A percentile compares a stretch with the other conserved stretches of the same genome.
These are phyloP conservation scores for Zoanthus solanderi DNA, from an alignment of 92 coral and sea anemone species.

Conservation along the genomic window DNA sequence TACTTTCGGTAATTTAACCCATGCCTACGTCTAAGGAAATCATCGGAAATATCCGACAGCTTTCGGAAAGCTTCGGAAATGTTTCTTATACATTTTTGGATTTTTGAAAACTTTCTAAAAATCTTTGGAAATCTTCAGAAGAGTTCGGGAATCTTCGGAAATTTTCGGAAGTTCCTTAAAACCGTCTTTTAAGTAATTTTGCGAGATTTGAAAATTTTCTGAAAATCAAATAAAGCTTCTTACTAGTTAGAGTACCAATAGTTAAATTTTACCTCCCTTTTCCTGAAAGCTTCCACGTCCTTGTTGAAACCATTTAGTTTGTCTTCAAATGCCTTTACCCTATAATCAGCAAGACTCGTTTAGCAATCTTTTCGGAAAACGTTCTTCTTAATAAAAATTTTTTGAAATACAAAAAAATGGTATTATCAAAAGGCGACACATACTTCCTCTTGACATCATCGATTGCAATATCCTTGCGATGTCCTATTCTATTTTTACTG, in stretches of 20 bases:
- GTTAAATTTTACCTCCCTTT: conserved; percentile 81
- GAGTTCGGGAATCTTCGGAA: no score
- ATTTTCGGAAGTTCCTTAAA: no score
- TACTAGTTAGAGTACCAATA: not conserved
- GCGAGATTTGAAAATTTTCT: no score
- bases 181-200: no score
- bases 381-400: not conserved
- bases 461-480: conserved; percentile 97
- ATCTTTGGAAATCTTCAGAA: no score
- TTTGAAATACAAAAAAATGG: not conserved
- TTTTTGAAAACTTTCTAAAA: no score
- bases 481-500: conserved; percentile 94
- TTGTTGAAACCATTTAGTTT: conserved; percentile 94
- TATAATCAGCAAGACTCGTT: conserved; percentile 13
- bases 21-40: no score
- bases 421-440: not conserved
- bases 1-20: no score
- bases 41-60: no score
- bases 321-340: conserved; percentile 93
- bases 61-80: no score
- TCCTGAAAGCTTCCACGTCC: conserved; percentile 97
- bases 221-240: no score
- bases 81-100: no score
- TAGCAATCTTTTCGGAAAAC: not conserved
- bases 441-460: conserved; percentile 95